Evolutionary conservation across 2,888 invertebrate species (phyloP).

Genomic region (Myopa tessellatipennis): DNA sequence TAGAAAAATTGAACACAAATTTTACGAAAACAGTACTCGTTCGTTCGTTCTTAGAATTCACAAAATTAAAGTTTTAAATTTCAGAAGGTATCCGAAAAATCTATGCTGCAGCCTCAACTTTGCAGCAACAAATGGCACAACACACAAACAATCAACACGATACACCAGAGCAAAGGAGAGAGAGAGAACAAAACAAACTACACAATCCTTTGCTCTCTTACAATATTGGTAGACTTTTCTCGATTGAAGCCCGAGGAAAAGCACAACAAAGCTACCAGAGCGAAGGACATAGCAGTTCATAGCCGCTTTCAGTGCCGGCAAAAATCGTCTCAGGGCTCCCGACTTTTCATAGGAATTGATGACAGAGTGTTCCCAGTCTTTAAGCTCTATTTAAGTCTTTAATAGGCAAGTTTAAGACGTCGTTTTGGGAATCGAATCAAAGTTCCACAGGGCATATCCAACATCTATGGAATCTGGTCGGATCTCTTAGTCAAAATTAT

Average conservation of each 20-base stretch:
- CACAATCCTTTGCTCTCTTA: constrained; percentile 28
- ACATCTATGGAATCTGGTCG: too few species aligned
- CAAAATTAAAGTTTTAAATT: too few species aligned
- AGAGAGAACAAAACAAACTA: neutral
- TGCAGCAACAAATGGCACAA: neutral
- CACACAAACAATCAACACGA: constrained; percentile 21
- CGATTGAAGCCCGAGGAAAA: neutral
- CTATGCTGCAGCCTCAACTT: too few species aligned
- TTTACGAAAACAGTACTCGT: too few species aligned
- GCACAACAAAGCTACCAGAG: neutral
- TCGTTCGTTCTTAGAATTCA: too few species aligned
- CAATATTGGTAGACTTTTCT: constrained; percentile 27
- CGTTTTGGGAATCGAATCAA: too few species aligned
- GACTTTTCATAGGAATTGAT: neutral
- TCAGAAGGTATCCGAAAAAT: too few species aligned
- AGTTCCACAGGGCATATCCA: too few species aligned
- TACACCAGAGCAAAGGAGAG: neutral
- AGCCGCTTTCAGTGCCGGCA: too few species aligned
- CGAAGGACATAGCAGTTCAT: neutral
- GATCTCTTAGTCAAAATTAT: too few species aligned
- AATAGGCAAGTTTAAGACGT: too few species aligned
- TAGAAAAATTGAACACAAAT: too few species aligned
- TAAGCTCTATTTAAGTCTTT: neutral
- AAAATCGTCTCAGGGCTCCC: neutral
- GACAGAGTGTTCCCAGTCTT: neutral